Evolutionary conservation across 1,140 invertebrate genomes (phyloP), one percentile per base, ranked within the genome.

Genomic region (Drosophila saltans): DNA sequence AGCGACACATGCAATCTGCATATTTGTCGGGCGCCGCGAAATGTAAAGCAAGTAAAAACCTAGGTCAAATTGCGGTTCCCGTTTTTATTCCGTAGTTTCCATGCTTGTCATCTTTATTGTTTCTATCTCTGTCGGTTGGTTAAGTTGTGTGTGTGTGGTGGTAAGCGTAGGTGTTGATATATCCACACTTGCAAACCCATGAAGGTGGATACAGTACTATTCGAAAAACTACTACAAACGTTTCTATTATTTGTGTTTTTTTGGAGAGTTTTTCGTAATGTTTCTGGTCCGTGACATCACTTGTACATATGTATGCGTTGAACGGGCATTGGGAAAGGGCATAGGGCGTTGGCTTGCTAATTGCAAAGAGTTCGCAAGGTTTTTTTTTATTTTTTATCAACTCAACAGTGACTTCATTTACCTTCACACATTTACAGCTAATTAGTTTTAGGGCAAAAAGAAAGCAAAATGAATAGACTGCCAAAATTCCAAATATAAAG

Each of bases 1-100:
- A 63, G 24, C 40, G 61, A 30, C 71, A 77, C 58, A 77, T 80
- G 84, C 84, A 80, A 83, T 88, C 83, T 86, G 84, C 84, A 86
- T 88, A 86, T 86, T 86, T 86, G 83, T 83, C 80, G 83, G 80
- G 80, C 83, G 79, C 71, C 82, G 76, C 80, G 66, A 76, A 84
- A 78, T 81, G 70, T 67, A 78, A 78, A 85, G 81, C 70, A 78
- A 80, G 80, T 80, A 89, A 83, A 85, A 88, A 83, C 83, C 74
- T 69, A 80, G 80, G 70, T 89, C 84, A 84, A 88, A 88, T 84
- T 84, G 83, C 80, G 83, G 83, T 89, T 88, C 89, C 72, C 69
- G 77, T 67, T 85, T 75, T 69, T 81, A 65, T 75, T 78, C 77
- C 63, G 68, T 62, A 64, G 55, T 66, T 58, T 75, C 52, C 28